A percentile compares a stretch with the other conserved stretches of the same genome.
Evolutionary conservation across 2,113 vertebrate species (phyloP).

Genomic region (Corapipo altera): DNA sequence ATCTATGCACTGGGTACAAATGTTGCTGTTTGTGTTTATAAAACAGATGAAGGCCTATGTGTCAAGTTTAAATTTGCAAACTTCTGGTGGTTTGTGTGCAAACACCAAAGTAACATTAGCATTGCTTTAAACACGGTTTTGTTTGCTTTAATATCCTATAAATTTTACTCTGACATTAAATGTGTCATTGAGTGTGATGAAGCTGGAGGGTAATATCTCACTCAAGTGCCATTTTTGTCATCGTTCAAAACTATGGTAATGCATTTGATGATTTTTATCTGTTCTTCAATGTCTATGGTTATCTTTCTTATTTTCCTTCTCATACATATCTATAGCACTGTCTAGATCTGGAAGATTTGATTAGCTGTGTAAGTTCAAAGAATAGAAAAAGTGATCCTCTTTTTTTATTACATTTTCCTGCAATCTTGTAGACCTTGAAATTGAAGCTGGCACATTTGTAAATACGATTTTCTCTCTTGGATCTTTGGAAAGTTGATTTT

Average conservation of each 20-base stretch:
- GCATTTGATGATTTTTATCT: conserved; percentile 45
- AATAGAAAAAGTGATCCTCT: conserved; percentile 16
- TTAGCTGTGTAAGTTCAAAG: conserved; percentile 40
- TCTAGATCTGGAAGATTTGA: conserved; percentile 50
- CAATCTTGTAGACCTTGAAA: conserved; percentile 60
- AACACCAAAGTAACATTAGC: conserved; percentile 2
- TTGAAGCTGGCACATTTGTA: conserved; percentile 53
- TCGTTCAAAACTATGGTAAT: conserved; percentile 32
- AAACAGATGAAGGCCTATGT: neutral
- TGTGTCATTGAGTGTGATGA: conserved; percentile 18
- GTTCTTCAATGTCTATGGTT: conserved; percentile 7
- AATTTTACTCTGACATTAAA: conserved; percentile 16
- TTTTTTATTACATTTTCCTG: conserved; percentile 50
- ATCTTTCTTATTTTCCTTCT: conserved; percentile 54
- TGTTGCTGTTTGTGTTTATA: neutral
- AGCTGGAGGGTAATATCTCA: conserved; percentile 29
- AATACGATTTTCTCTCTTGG: conserved; percentile 45
- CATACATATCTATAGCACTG: conserved; percentile 6
- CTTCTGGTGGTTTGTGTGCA: conserved; percentile 10
- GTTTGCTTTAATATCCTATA: conserved; percentile 30
- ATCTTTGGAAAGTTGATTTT: conserved; percentile 51
- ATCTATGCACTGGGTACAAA: neutral
- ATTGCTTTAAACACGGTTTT: conserved; percentile 29
- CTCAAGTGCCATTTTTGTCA: conserved; percentile 20
- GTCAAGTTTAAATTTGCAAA: conserved; percentile 27